Base-by-base conservation (phyloP, 2,113 vertebrate genomes). In the Lucifuga dentata region DNA sequence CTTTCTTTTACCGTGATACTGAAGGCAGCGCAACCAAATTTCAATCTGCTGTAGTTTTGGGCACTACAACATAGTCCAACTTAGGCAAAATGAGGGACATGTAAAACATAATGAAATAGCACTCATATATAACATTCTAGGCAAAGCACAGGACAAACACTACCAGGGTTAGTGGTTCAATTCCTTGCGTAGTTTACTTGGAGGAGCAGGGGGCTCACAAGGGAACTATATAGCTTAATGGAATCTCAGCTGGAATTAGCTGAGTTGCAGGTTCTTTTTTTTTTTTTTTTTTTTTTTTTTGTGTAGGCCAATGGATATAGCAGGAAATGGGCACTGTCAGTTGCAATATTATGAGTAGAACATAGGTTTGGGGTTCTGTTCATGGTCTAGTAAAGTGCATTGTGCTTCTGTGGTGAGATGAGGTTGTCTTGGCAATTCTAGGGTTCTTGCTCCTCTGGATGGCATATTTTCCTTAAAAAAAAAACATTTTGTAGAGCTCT, bases 11-110 rank as follows among this genome's bases (percentile, higher is more conserved):
- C 44, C 74, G 26, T 5, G 26, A 29, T 29, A 29, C 26, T 29
- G 26, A 29, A n/a, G n/a, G n/a, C 21, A 41, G 38, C 73, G 56
- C 20, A 50, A 51, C 17, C 11, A 20, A 17, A 44, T 80, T 56
- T 71, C 26, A 76, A 51, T 46, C 16, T 20, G 23, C 17, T 11
- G 15, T 58, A 52, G 23, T 41, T 69, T 38, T 56, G 77, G 68
- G 81, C 50, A 13, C 38, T 45, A 49, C 13, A 62, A 49, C 5
- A 48, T 15, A 7, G 19, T 8, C 21, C 38, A 12, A 12, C 15
- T 40, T 2, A 13, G 19, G 12, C 38, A 68, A 74, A 76, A 72
- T 67, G 17, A 11, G 48, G 73, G 20, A 13, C 12, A 70, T 13
- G 15, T 64, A 35, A 8, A 33, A 26, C 45, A n/a, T 33, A 19